phyloP scores from a whole-genome alignment of 92 coral and sea anemone species.

The Phymanthus crucifer region DNA sequence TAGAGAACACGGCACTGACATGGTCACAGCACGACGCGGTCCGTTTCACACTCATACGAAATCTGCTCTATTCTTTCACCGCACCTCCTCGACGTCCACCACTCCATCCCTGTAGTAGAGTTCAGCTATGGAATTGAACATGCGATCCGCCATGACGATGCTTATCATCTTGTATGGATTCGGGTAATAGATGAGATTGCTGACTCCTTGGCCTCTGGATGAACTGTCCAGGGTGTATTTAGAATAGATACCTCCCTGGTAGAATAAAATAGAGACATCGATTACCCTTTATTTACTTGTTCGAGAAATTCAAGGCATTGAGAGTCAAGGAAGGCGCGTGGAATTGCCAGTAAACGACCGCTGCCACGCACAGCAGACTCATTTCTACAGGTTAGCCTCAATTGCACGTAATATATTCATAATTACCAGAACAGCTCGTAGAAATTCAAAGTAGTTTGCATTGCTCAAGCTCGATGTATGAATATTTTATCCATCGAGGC shows the following conservation, averaged over 20 bases:
- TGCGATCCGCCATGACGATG: slow-evolving; percentile 18
- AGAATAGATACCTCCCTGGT: background rate
- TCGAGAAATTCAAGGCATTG: background rate
- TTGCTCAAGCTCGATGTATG: too few species aligned
- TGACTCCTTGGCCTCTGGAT: background rate
- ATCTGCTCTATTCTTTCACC: background rate
- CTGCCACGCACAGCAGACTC: too few species aligned
- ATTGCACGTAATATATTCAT: too few species aligned
- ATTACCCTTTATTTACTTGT: background rate
- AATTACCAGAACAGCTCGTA: too few species aligned
- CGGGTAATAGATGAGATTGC: background rate
- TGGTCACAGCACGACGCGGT: too few species aligned
- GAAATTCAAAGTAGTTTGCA: too few species aligned
- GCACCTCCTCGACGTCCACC: background rate
- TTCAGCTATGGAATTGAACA: slow-evolving; percentile 13
- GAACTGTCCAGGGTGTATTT: background rate
- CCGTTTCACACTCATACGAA: too few species aligned
- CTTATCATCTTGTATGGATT: slow-evolving; percentile 19
- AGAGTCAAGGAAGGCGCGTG: background rate
- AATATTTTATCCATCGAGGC: too few species aligned
- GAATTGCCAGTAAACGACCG: too few species aligned
- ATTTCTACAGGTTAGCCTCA: too few species aligned
- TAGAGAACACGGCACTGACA: too few species aligned
- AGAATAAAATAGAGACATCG: background rate
- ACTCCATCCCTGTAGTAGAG: slow-evolving; percentile 1